Base-by-base conservation (phyloP, 37 sponge, comb jelly and placozoan genomes). In the Cliona cf. orientalis region DNA sequence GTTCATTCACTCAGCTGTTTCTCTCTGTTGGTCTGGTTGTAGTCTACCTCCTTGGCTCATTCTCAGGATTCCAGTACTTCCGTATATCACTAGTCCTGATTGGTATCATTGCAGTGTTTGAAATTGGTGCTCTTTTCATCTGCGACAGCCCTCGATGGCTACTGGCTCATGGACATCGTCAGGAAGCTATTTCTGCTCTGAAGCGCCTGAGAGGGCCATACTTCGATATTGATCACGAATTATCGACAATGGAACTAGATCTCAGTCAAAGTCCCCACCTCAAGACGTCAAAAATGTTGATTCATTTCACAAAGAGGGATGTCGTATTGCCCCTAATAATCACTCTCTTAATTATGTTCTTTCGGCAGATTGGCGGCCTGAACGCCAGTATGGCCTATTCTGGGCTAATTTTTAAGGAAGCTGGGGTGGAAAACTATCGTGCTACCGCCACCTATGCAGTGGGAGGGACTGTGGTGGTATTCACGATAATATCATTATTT, bases 81-180 rank as follows among this genome's bases (percentile, higher is more conserved):
- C 41, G 74, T 34, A 26, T 73, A 3, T 71, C 85, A 21, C 66
- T 90, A 23, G 55, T 79, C 17, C 37, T 62, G 12, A 39, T 79
- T 19, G 80, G 75, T 0, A 42, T 78, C 32, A 44, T 83, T n/a
- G 41, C 76, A 17, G 58, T 84, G 17, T 73, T 80, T 79, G 38
- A 28, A 34, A 26, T 84, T 0, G 1, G 67, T 12, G 45, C 83
- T 42, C 31, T 73, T 12, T 81, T 62, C 36, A 37, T 81, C 32
- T 37, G 53, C 38, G 87, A 86, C 49, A 76, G 84, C 7, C 94
- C 94, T 0, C 69, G 87, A 35, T 89, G 76, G 79, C 75, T 90
- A 17, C 62, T 93, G 29, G 59, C 39, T 9, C 58, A 90, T 1
- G 80, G 74, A 6, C 63, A 70, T 21, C 32, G 34, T 38, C 31